Evolutionary conservation across 53 echinoderm and acorn worm genomes (phyloP), one percentile per base, ranked within the genome.

Genomic region (Paelopatides confundens): DNA sequence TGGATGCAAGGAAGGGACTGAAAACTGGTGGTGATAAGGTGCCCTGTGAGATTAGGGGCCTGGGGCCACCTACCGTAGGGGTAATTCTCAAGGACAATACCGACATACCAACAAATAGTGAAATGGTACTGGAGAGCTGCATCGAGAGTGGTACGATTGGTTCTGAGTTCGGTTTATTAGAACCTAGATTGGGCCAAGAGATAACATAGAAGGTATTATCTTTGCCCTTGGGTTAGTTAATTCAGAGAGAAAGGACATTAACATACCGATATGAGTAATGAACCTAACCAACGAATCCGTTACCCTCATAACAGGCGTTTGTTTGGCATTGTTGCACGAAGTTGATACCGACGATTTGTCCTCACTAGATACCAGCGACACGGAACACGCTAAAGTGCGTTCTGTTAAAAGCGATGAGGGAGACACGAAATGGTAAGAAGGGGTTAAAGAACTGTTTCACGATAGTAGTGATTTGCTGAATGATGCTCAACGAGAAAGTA

Each of bases 221-320:
- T 17, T 69, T 33, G 69, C 37, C 10, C 69, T 2, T 18, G 36
- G 4, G 15, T 35, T 34, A 69, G 69, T 34, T 11, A 31, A 69
- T 23, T 18, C 13, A 14, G 18, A 54, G 54, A 54, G 89, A 37
- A 66, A 49, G 14, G 90, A 93, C 70, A 88, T 86, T 10, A 86
- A 82, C 27, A 87, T 93, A 63, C 93, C 93, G 2, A 69, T 93
- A 0, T 29, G 90, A 30, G 79, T 93, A 21, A 85, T 88, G 29
- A 90, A 93, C 38, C 54, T 63, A 13, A 81, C 77, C 21, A 23
- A 13, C 29, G 93, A 90, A 54, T 66, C 82, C 18, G 37, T 90
- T 1, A 30, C 54, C 13, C 62, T 93, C 3, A 66, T 24, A 35
- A 69, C 76, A 32, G 93, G 93, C 5, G 85, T 54, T 32, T 65